Evolutionary conservation across 2,797 vertebrate genomes (phyloP), one percentile per base, ranked within the genome.

Genomic region (Acanthurus leucopareius): DNA sequence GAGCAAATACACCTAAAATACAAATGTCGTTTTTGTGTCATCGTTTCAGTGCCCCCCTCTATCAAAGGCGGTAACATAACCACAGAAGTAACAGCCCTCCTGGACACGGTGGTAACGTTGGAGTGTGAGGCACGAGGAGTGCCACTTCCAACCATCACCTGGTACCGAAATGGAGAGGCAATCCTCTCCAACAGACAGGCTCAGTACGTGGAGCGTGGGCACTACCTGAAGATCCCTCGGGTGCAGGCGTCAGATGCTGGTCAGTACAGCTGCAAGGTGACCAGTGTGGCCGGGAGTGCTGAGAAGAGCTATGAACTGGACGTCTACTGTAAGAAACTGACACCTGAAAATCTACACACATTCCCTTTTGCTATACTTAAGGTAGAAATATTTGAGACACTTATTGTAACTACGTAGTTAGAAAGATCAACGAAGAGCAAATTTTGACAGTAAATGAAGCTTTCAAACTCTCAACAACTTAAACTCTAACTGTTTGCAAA

Each of bases 101-200:
- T 97, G 86, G 94, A 96, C 86, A 96, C 93, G 3, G 10, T 85
- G 1, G 94, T 98, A n/a, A 96, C 89, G 5, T 86, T 99, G 92
- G 97, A 98, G 80, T 99, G 98, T 38, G 98, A 99, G 77, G 87
- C 94, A 0, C 96, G 96, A 3, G 98, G 98, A 2, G 94, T 97
- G 11, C 98, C 98, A 0, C 62, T 93, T 35, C 98, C 98, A 19
- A 85, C 92, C 58, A 86, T 98, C 89, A 97, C 94, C 2, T 99
- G 98, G 98, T 97, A 97, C 90, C 96, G 96, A 87, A 95, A 96
- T 0, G 95, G 95, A 13, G 94, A 88, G 35, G 90, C 86, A 0
- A 52, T 99, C 66, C 79, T 94, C 66, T 96, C 97, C 56, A 95
- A 88, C 77, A 88, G 96, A 1, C 96, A 97, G 69, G 91, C 92